Conservation (phyloP, 2,113 vertebrate genomes). For the Diphyllodes magnificus region DNA sequence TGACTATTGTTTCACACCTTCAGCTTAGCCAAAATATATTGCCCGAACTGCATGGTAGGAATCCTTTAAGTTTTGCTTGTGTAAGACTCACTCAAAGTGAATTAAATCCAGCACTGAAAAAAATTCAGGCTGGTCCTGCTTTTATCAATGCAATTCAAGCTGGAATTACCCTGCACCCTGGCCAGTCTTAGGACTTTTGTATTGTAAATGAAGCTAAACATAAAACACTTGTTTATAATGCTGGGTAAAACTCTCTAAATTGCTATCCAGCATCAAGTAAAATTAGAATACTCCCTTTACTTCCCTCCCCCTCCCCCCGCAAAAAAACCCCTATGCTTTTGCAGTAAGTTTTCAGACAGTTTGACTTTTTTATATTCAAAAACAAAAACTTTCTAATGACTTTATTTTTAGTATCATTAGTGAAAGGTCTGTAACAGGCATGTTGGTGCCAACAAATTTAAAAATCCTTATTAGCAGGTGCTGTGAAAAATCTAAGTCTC, state of each 20-base stretch:
- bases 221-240: not conserved
- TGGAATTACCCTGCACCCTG: not conserved
- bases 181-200: not conserved
- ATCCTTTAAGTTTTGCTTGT: not conserved
- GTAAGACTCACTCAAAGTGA: not conserved
- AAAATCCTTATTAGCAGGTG: not conserved
- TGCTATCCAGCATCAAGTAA: not conserved
- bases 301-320: not conserved
- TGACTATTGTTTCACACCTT: not conserved
- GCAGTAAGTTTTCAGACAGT: not conserved
- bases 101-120: not conserved
- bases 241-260: not conserved
- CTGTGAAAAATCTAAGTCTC: not conserved
- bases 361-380: not conserved
- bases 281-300: not conserved
- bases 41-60: not conserved
- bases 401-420: not conserved
- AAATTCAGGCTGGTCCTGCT: not conserved
- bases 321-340: not conserved
- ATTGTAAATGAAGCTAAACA: not conserved
- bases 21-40: not conserved
- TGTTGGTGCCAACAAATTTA: not conserved
- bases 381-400: not conserved
- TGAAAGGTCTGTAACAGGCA: not conserved
- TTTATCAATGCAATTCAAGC: not conserved